Percentiles rank a stretch among this genome's conserved stretches.
These are phyloP conservation scores for Peromyscus nudipes DNA, from an alignment of 2,797 vertebrate species.

Conservation along the genomic window DNA sequence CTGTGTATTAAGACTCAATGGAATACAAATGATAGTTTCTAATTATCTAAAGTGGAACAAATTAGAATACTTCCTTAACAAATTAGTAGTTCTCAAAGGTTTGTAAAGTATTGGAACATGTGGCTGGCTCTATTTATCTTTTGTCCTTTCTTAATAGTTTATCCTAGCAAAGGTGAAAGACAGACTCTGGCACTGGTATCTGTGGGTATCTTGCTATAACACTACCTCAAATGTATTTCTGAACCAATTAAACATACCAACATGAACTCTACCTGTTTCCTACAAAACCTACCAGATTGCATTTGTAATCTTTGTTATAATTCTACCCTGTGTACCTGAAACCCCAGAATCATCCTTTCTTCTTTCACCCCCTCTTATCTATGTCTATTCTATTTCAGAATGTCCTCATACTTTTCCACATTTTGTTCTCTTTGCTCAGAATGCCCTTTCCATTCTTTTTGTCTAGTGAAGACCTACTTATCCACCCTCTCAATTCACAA, in stretches of 20 bases:
- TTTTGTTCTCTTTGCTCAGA: neutral
- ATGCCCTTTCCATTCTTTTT: neutral
- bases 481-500: neutral
- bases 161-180: constrained; percentile 27
- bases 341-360: neutral
- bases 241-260: constrained; percentile 24
- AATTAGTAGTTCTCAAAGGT: constrained; percentile 7
- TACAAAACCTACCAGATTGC: constrained; percentile 10
- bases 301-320: neutral
- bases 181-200: constrained; percentile 21
- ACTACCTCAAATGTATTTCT: constrained; percentile 25
- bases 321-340: neutral
- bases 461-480: neutral
- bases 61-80: constrained; percentile 39
- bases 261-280: neutral
- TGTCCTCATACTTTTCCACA: neutral
- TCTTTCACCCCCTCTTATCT: neutral
- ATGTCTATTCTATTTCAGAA: neutral
- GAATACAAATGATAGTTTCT: constrained; percentile 17
- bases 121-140: neutral
- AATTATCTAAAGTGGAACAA: neutral
- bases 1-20: neutral
- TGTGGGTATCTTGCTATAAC: neutral
- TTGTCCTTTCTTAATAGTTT: neutral
- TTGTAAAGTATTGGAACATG: constrained; percentile 45